Evolutionary conservation across 2,888 invertebrate species (phyloP).

Genomic region (Notodonta dromedarius): DNA sequence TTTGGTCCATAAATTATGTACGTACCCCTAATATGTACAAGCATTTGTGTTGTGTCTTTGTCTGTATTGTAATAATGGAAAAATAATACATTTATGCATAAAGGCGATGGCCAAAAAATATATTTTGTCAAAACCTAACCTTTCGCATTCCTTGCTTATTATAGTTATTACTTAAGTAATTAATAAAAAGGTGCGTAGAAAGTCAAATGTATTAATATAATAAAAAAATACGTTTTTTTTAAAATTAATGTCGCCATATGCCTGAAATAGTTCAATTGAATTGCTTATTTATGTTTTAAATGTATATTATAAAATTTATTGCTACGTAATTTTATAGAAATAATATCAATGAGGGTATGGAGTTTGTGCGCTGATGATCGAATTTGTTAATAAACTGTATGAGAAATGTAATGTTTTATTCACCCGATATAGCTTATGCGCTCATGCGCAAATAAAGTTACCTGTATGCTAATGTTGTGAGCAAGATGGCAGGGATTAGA

Average conservation of each 20-base stretch:
- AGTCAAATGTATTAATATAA: neutral
- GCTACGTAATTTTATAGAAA: slow-evolving; percentile 17
- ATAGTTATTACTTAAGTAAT: neutral
- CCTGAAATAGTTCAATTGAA: neutral
- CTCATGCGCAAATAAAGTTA: too few species aligned
- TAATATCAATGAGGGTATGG: slow-evolving; percentile 24
- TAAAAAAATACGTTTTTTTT: neutral
- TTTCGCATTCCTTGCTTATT: neutral
- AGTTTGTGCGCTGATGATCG: slow-evolving; percentile 23
- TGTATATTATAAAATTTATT: neutral
- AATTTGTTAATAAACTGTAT: slow-evolving; percentile 22
- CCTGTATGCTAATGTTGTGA: too few species aligned
- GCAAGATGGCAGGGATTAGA: too few species aligned
- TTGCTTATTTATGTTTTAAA: neutral
- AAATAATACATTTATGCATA: too few species aligned
- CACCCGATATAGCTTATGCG: neutral
- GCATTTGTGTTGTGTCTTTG: too few species aligned
- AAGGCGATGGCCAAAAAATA: too few species aligned
- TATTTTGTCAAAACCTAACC: too few species aligned
- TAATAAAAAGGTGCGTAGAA: neutral
- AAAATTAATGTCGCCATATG: neutral
- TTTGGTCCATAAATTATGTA: too few species aligned
- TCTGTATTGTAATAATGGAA: too few species aligned
- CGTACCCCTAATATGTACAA: too few species aligned
- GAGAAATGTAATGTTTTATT: neutral